These are phyloP conservation scores for Ceratotherium simum DNA, from an alignment of 2,113 vertebrate genomes.

Conservation along the genomic window DNA sequence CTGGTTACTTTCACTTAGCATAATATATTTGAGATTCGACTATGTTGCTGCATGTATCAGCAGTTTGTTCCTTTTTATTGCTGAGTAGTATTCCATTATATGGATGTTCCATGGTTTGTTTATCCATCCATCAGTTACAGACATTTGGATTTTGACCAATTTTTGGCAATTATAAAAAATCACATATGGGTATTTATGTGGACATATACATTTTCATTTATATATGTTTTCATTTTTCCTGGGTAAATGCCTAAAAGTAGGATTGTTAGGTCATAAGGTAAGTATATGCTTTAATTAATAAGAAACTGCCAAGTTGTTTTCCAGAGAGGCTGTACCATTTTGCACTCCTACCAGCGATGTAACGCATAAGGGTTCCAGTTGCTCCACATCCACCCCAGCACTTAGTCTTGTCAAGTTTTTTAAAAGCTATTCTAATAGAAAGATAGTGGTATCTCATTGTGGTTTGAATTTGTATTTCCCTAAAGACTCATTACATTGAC, in stretches of 20 bases:
- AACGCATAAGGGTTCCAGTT: neutral
- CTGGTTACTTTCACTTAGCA: too few species aligned
- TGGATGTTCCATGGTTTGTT: neutral
- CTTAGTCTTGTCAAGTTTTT: neutral
- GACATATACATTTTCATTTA: neutral
- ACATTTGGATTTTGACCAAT: neutral
- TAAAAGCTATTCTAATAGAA: neutral
- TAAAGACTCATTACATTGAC: neutral
- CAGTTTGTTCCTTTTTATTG: neutral
- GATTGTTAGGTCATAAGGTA: too few species aligned
- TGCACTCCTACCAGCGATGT: neutral
- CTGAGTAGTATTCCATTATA: neutral
- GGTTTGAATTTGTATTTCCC: neutral
- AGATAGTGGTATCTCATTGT: neutral
- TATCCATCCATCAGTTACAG: too few species aligned
- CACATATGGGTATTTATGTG: neutral
- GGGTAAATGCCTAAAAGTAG: too few species aligned
- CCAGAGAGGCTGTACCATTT: neutral
- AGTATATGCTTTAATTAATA: neutral
- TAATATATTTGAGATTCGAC: too few species aligned
- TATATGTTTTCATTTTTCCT: neutral
- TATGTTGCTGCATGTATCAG: too few species aligned
- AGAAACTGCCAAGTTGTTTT: constrained; percentile 1
- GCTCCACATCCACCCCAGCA: neutral
- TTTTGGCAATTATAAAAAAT: neutral